Base-by-base conservation (phyloP, 2,888 invertebrate species). In the Yponomeuta plumbellus region DNA sequence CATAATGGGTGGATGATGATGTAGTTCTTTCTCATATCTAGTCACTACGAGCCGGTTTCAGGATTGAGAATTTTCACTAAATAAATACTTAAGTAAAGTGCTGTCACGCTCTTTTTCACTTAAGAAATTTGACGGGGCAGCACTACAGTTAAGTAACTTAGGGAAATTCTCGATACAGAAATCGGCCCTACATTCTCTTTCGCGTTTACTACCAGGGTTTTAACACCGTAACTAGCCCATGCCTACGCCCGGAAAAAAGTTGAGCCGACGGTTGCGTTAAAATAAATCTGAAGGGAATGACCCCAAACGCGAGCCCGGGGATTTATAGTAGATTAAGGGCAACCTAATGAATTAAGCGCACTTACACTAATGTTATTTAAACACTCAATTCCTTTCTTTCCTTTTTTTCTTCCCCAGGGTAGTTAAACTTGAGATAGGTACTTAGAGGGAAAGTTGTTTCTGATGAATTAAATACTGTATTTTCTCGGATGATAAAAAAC, bases 261-360 rank as follows among this genome's bases (percentile, higher is more conserved):
- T 17, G 44, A 52, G 44, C 44, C 44, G 44, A 52, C 44, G 44
- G 13, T 59, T 59, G 75, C 75, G 75, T 72, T 74, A 68, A 73
- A 73, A 82, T 83, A 81, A 84, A 83, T 84, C 76, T 75, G 71
- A 68, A 71, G 70, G 72, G 72, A 75, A 81, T 81, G 76, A 73
- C 75, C 76, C 76, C 71, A 77, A 80, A 81, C 79, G 81, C 77
- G 79, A 72, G 70, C 72, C 69, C 63, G 68, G 76, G 78, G 79
- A 84, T 83, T 84, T 83, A 83, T 82, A 75, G 77, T 78, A 76
- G 79, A 83, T 84, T 83, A 76, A 75, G 73, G 72, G 71, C 26
- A 68, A 76, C 77, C 80, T 84, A 84, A 83, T 84, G 83, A 83
- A 84, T 83, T 83, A 83, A 82, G 79, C 76, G 73, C 73, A 78